These are phyloP conservation scores for Torymus aiolomorphi DNA, from an alignment of 2,888 invertebrate genomes.

Conservation along the genomic window DNA sequence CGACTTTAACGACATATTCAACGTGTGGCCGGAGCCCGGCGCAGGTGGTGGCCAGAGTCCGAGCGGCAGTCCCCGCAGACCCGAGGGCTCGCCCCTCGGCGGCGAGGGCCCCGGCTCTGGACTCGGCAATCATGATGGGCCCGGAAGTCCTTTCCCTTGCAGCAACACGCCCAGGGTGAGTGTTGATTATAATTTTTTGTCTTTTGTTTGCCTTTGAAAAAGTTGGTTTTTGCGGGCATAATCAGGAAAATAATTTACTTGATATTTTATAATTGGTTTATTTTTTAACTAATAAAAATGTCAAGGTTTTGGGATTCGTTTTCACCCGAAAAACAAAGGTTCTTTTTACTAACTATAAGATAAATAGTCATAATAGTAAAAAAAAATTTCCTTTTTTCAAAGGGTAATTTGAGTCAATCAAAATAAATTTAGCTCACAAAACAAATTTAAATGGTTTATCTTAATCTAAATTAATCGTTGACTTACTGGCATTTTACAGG, in stretches of 20 bases:
- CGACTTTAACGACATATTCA: constrained; percentile 88
- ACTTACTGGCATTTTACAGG: constrained; percentile 67
- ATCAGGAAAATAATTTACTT: too few species aligned
- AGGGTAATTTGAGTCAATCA: too few species aligned
- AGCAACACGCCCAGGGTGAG: constrained; percentile 77
- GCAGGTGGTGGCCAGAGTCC: constrained; percentile 80
- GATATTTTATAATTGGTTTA: too few species aligned
- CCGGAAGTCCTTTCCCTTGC: constrained; percentile 77
- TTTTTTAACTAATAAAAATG: too few species aligned
- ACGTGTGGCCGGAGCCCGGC: constrained; percentile 80
- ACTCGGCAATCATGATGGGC: constrained; percentile 74
- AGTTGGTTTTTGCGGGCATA: too few species aligned
- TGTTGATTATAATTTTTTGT: constrained; percentile 15
- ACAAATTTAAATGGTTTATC: neutral
- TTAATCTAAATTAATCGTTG: neutral
- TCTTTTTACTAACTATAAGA: too few species aligned
- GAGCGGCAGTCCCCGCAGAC: constrained; percentile 78
- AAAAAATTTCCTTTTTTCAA: too few species aligned
- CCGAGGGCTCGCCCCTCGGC: constrained; percentile 72
- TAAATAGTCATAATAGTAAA: too few species aligned
- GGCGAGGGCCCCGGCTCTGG: constrained; percentile 74
- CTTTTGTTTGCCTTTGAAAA: too few species aligned
- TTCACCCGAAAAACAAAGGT: too few species aligned
- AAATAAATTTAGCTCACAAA: too few species aligned
- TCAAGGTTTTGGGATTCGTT: too few species aligned